Conservation (phyloP, 2,888 invertebrate species). For the Lysandra bellargus region DNA sequence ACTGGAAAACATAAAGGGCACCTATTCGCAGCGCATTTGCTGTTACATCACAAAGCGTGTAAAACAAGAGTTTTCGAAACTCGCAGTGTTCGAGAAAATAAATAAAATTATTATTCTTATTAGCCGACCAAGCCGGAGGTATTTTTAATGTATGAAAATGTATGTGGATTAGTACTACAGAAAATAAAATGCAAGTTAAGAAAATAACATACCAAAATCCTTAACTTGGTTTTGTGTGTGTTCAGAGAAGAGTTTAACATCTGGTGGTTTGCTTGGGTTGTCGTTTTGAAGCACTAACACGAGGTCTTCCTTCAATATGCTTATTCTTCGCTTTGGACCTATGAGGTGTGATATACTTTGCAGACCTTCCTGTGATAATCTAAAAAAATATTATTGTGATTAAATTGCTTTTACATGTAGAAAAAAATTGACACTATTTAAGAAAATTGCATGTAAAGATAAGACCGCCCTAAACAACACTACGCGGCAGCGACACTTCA, state of each 20-base stretch:
- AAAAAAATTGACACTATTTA: too few species aligned
- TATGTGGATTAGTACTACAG: not conserved
- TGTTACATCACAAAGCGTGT: too few species aligned
- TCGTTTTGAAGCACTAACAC: slow-evolving; percentile 88
- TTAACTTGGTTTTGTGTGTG: slow-evolving; percentile 85
- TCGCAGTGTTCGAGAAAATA: too few species aligned
- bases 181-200: not conserved
- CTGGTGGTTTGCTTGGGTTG: slow-evolving; percentile 89
- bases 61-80: too few species aligned
- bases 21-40: too few species aligned
- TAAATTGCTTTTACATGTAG: too few species aligned
- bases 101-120: too few species aligned
- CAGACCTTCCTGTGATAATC: slow-evolving; percentile 95
- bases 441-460: too few species aligned
- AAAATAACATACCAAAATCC: slow-evolving; percentile 82
- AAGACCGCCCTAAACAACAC: too few species aligned
- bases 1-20: too few species aligned
- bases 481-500: too few species aligned
- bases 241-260: slow-evolving; percentile 83
- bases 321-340: slow-evolving; percentile 84
- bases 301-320: slow-evolving; percentile 87
- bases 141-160: not conserved
- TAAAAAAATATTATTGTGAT: slow-evolving; percentile 45
- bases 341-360: slow-evolving; percentile 87
- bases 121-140: not conserved